Percentiles rank a stretch among this genome's conserved stretches.
Evolutionary conservation across 2,113 vertebrate genomes (phyloP).

Genomic region (Willisornis vidua): DNA sequence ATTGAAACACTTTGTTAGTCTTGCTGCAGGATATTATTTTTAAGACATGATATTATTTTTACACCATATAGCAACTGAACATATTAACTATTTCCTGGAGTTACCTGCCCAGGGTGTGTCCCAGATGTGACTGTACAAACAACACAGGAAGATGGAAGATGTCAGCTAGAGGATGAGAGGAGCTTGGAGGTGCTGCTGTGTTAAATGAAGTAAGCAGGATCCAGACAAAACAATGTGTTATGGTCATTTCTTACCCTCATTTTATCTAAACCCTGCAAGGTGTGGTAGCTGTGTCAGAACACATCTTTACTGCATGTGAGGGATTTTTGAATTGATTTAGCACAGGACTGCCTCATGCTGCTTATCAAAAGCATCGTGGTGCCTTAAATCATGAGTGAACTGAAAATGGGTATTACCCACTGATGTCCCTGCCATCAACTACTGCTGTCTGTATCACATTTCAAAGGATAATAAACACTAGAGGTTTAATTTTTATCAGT

Average conservation of each 20-base stretch:
- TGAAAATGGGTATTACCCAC: not conserved
- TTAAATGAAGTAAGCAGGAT: not conserved
- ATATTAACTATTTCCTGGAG: not conserved
- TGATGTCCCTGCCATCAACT: not conserved
- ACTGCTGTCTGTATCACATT: not conserved
- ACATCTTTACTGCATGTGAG: not conserved
- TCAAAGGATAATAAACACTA: not conserved
- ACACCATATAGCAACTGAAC: not conserved
- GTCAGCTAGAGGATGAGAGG: not conserved
- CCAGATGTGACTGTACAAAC: not conserved
- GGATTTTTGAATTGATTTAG: not conserved
- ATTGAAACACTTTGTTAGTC: fast-evolving
- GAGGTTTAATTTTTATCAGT: not conserved
- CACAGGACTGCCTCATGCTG: not conserved
- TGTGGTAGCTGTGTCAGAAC: not conserved
- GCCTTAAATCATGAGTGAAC: not conserved
- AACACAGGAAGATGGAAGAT: not conserved
- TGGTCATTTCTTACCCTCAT: fast-evolving
- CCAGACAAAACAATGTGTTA: not conserved
- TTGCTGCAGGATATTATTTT: not conserved
- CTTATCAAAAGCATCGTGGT: not conserved
- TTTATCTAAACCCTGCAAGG: not conserved
- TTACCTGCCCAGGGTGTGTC: not conserved
- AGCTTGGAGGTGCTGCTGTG: not conserved
- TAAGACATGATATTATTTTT: not conserved